Base-by-base conservation (phyloP, 1,140 invertebrate genomes). In the Pogonomyrmex californicus region DNA sequence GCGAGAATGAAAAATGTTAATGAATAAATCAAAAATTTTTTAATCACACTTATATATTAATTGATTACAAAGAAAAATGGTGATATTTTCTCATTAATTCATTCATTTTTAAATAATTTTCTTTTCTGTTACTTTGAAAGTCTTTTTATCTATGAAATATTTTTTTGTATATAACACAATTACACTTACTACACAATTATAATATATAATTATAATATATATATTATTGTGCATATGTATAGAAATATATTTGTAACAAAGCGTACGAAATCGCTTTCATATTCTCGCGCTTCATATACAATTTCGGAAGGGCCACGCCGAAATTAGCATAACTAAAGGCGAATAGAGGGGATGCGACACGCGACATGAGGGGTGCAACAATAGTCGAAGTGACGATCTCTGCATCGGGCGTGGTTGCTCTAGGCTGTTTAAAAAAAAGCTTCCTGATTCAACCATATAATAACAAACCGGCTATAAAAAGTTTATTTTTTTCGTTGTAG, bases 281-380 rank as follows among this genome's bases (percentile, higher is more conserved):
- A 65, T 77, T 49, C 86, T 87, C 12, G 44, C 56, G 54, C 36
- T 86, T 86, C 77, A 68, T 44, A 54, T 77, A 75, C 23, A 51
- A 62, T 73, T 54, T 71, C 14, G 30, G 54, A 14, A 62, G 58
- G 49, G 71, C 62, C 51, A 38, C 30, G 73, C 33, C 49, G 23
- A 83, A 90, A 91, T 90, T 90, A 86, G 54, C 86, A 91, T 91
- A 56, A 90, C 82, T 60, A 44, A 51, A 82, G 49, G 12, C 36
- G 87, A 38, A 68, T 66, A 54, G 30, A 49, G 56, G 56, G 73
- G 62, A 79, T 58, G 73, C 51, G 33, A 87, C 88, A 89, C 87
- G 87, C 83, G 87, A 88, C 88, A 88, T 51, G 33, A 71, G 66
- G 60, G 58, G 71, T 86, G 58, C 41, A 88, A 88, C 82, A 88